These are phyloP conservation scores for Cydia strobilella DNA, from an alignment of 1,140 invertebrate genomes.

Conservation along the genomic window DNA sequence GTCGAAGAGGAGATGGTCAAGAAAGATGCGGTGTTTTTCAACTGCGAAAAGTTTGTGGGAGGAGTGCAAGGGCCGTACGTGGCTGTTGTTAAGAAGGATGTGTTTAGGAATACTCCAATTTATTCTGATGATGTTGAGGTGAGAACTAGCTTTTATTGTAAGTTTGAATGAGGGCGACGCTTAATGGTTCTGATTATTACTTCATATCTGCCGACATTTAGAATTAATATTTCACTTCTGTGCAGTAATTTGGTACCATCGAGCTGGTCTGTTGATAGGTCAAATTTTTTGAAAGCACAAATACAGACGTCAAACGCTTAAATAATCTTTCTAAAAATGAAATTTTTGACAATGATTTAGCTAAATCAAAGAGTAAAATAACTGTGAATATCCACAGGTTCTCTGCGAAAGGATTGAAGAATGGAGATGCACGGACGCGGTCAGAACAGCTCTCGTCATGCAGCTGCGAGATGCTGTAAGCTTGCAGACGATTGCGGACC, in stretches of 20 bases:
- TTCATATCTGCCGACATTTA: too few species aligned
- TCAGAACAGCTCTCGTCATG: slow-evolving; percentile 91
- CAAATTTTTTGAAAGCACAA: too few species aligned
- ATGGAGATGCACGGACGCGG: slow-evolving; percentile 84
- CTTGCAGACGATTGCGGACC: slow-evolving; percentile 85
- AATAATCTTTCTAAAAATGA: too few species aligned
- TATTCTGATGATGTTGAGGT: slow-evolving; percentile 76
- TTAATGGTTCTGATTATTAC: slow-evolving; percentile 15
- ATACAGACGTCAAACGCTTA: too few species aligned
- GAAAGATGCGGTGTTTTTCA: slow-evolving; percentile 96
- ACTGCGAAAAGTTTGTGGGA: slow-evolving; percentile 94
- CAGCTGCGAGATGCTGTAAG: slow-evolving; percentile 92
- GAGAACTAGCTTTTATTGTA: slow-evolving; percentile 39
- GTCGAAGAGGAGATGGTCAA: slow-evolving; percentile 85
- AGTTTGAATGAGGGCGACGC: not conserved
- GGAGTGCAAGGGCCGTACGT: slow-evolving; percentile 92
- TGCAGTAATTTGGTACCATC: too few species aligned
- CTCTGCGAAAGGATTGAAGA: slow-evolving; percentile 93
- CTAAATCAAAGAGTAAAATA: not conserved
- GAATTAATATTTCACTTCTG: too few species aligned
- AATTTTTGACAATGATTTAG: too few species aligned
- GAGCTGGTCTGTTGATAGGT: too few species aligned
- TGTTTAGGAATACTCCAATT: slow-evolving; percentile 75
- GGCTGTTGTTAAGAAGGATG: slow-evolving; percentile 79
- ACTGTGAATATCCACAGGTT: slow-evolving; percentile 74